phyloP scores from a whole-genome alignment of 2,888 invertebrate genomes.

The Hirtodrosophila alboralis region DNA sequence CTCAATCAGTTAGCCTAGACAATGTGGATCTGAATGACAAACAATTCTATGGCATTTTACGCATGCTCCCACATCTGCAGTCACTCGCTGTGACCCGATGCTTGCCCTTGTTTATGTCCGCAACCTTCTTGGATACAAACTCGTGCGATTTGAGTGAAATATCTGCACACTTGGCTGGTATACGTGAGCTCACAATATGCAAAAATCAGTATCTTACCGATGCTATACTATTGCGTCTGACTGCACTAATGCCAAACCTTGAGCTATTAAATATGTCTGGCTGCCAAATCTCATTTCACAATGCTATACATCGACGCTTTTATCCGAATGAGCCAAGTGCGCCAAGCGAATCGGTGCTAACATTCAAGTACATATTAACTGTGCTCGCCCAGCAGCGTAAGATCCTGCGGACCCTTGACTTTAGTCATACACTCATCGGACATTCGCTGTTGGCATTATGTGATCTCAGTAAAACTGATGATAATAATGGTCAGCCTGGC shows the following conservation, averaged over 20 bases:
- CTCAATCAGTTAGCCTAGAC: conserved; percentile 86
- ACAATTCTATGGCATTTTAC: conserved; percentile 86
- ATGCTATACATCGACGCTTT: conserved; percentile 88
- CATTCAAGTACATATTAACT: conserved; percentile 88
- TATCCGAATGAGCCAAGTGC: conserved; percentile 85
- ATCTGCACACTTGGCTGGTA: conserved; percentile 84
- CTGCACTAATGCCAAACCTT: conserved; percentile 86
- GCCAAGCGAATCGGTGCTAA: conserved; percentile 89
- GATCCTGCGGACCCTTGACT: conserved; percentile 86
- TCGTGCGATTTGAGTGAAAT: conserved; percentile 85
- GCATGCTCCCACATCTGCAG: conserved; percentile 86
- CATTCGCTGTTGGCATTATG: conserved; percentile 87
- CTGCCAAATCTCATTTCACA: conserved; percentile 89
- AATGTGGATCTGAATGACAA: conserved; percentile 88
- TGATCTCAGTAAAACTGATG: conserved; percentile 83
- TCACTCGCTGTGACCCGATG: conserved; percentile 87
- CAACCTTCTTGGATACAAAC: conserved; percentile 86
- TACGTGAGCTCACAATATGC: conserved; percentile 87
- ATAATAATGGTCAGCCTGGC: conserved; percentile 58
- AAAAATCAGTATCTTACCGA: conserved; percentile 90
- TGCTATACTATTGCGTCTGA: conserved; percentile 88
- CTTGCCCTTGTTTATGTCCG: conserved; percentile 90
- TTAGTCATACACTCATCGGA: conserved; percentile 89
- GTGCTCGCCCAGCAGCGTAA: conserved; percentile 86
- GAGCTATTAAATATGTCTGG: conserved; percentile 87